Base-by-base conservation (phyloP, 2,797 vertebrate genomes). In the Acipenser oxyrinchus region DNA sequence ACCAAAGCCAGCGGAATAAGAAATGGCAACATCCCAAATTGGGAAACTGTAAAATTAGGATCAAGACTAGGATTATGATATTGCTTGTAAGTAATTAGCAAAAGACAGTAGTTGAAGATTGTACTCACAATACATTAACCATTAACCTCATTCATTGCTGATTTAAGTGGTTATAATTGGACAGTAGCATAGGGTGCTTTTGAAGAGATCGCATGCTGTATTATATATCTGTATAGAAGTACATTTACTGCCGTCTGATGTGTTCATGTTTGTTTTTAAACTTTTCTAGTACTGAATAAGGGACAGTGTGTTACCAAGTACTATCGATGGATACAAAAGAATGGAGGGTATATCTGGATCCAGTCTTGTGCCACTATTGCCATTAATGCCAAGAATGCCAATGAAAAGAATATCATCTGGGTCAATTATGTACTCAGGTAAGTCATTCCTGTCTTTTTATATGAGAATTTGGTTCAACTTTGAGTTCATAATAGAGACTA, bases 271-370 rank as follows among this genome's bases (percentile, higher is more conserved):
- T 9, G 13, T 10, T 48, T 7, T 6, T 55, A 69, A 72, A 68
- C 48, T 73, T 71, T 53, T 69, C 74, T 68, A 99, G 96, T 99
- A 87, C 87, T 99, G 83, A 99, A 97, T 77, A 99, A 99, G 82
- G 96, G 96, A 70, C 96, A 99, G 77, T 95, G 93, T 81, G 95
- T 99, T 81, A 98, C 96, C 0, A 98, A 99, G 82, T 99, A 99
- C 81, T 99, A 99, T 77, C 93, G 96, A 11, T 99, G 96, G 96
- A 97, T 99, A 89, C 96, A 98, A 91, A 99, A 98, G 86, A 98
- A 93, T 0, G 86, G 93, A 65, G 96, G 96, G 6, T 99, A 96
- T 76, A 96, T 99, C 79, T 99, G 96, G 96, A 98, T 99, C 84
- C 96, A 99, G 86, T 99, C 96, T 76, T 92, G 95, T 23, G 96